Evolutionary conservation across 1,140 invertebrate species (phyloP).

Genomic region (Pissodes strobi): DNA sequence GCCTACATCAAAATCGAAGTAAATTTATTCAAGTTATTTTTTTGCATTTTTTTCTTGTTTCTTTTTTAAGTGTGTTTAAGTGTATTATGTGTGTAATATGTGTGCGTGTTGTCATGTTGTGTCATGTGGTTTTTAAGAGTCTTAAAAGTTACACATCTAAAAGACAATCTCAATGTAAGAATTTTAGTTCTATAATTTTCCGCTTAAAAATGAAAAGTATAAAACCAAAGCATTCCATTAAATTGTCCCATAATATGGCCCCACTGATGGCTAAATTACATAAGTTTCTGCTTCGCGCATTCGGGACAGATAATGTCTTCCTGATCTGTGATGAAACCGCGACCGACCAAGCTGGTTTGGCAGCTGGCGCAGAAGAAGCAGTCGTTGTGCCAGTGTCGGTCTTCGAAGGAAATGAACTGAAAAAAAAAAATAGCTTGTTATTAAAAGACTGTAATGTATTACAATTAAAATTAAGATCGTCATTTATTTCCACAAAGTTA

Average conservation of each 20-base stretch:
- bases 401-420: slow-evolving; percentile 45
- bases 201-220: background rate
- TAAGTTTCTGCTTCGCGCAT: slow-evolving; percentile 94
- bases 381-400: slow-evolving; percentile 98
- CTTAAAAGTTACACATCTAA: slow-evolving; percentile 12
- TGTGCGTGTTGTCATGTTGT: slow-evolving; percentile 31
- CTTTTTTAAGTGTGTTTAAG: too few species aligned
- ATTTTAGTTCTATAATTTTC: background rate
- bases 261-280: slow-evolving; percentile 63
- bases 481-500: too few species aligned
- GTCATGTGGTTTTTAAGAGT: slow-evolving; percentile 23
- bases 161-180: background rate
- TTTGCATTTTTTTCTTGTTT: too few species aligned
- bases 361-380: slow-evolving; percentile 98
- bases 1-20: too few species aligned
- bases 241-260: background rate
- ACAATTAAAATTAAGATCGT: too few species aligned
- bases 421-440: background rate
- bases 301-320: slow-evolving; percentile 98
- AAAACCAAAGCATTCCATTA: background rate
- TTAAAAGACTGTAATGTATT: background rate
- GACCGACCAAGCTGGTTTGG: slow-evolving; percentile 92
- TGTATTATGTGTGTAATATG: slow-evolving; percentile 24
- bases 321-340: slow-evolving; percentile 97
- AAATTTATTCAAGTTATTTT: too few species aligned